Percentiles rank a stretch among this genome's conserved stretches.
Evolutionary conservation across 2,888 invertebrate genomes (phyloP).

Genomic region (Eupithecia tripunctaria): DNA sequence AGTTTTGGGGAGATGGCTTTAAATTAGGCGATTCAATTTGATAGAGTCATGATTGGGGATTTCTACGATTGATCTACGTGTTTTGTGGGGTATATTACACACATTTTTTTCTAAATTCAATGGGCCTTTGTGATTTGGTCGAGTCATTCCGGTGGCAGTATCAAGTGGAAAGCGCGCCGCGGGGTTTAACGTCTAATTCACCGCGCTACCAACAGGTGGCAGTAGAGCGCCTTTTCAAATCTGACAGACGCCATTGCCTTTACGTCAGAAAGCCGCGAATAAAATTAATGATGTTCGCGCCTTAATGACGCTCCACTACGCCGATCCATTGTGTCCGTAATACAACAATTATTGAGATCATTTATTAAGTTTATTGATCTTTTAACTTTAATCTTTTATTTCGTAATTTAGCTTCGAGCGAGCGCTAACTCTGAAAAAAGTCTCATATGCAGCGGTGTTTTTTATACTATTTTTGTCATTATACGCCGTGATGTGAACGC

Average conservation of each 20-base stretch:
- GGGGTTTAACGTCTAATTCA: conserved; percentile 80
- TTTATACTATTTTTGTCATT: conserved; percentile 85
- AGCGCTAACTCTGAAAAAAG: conserved; percentile 81
- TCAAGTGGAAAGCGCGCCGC: conserved; percentile 76
- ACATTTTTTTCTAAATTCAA: conserved; percentile 49
- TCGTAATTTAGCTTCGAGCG: conserved; percentile 82
- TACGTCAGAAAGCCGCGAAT: conserved; percentile 83
- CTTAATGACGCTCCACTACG: conserved; percentile 84
- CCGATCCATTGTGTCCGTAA: conserved; percentile 84
- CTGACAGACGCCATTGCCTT: conserved; percentile 84
- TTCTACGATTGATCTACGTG: conserved; percentile 24
- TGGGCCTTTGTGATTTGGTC: conserved; percentile 60
- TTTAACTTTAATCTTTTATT: conserved; percentile 85
- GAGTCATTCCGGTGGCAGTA: conserved; percentile 81
- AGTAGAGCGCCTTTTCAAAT: conserved; percentile 80
- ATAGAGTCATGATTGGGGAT: conserved; percentile 22
- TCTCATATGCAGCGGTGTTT: conserved; percentile 82
- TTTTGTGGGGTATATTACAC: conserved; percentile 21
- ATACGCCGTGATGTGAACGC: conserved; percentile 83
- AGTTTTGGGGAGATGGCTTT: not conserved
- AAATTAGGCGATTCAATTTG: not conserved
- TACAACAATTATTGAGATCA: conserved; percentile 85
- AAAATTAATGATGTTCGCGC: conserved; percentile 84
- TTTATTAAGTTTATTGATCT: conserved; percentile 85
- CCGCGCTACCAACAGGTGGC: conserved; percentile 84